Percentiles rank a stretch among this genome's conserved stretches.
Conservation (phyloP, 30 jellyfish, hydroid and myxozoan species). For the Turritopsis dohrnii region DNA sequence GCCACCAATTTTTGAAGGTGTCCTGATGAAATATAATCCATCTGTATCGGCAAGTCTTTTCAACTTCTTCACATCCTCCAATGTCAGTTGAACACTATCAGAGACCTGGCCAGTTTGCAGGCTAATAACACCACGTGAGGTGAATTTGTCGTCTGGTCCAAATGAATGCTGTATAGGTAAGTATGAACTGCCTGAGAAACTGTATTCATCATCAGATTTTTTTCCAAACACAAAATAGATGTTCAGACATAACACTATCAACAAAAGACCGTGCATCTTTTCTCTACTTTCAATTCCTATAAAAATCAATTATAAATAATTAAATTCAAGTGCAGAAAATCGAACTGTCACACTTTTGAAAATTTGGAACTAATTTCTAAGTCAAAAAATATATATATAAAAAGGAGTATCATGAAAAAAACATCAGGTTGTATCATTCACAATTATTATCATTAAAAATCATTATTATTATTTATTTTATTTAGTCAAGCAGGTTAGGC, state of each 20-base stretch:
- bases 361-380: no score
- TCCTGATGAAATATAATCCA: conserved; percentile 79
- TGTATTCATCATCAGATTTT: conserved; percentile 28
- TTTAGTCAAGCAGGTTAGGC: no score
- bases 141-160: conserved; percentile 38
- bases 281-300: neutral
- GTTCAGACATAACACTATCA: neutral
- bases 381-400: no score
- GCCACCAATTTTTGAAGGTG: conserved; percentile 73
- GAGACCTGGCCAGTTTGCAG: conserved; percentile 47
- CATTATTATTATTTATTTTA: no score
- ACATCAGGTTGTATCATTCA: no score
- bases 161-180: conserved; percentile 87
- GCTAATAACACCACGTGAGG: conserved; percentile 45
- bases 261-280: neutral
- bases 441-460: no score
- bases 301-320: neutral
- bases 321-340: no score
- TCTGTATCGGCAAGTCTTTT: conserved; percentile 54
- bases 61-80: conserved; percentile 5
- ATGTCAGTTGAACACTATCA: conserved; percentile 41
- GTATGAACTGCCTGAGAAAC: conserved; percentile 37
- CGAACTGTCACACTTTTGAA: no score
- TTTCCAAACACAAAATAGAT: neutral
- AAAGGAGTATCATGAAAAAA: no score